Conservation (phyloP, 2,113 vertebrate species). For the Trematocara nigrifrons region DNA sequence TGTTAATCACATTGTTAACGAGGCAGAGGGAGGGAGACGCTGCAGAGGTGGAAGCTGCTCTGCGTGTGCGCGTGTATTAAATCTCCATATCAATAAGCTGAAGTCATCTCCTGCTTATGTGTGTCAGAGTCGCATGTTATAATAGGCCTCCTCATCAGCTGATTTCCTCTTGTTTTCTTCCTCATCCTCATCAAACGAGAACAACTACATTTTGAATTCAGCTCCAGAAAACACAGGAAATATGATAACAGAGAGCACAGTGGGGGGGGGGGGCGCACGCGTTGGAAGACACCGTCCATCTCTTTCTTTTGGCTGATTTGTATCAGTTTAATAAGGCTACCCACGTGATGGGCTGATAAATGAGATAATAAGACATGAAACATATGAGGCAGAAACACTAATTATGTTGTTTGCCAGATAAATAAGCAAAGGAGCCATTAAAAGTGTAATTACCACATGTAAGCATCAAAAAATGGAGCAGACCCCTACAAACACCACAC, state of each 20-base stretch:
- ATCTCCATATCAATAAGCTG: conserved; percentile 14
- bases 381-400: not conserved
- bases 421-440: not conserved
- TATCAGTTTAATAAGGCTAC: not conserved
- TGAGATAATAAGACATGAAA: not conserved
- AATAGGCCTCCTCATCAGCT: not conserved
- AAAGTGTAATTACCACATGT: not conserved
- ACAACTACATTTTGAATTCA: not conserved
- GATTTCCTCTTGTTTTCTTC: conserved; percentile 11
- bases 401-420: not conserved
- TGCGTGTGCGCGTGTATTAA: not conserved
- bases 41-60: not conserved
- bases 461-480: not conserved
- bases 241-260: not conserved
- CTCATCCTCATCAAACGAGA: not conserved
- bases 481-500: not conserved
- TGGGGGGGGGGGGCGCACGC: too few species aligned
- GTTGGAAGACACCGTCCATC: not conserved
- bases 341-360: not conserved
- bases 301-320: not conserved
- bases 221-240: not conserved
- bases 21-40: not conserved
- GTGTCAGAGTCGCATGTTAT: not conserved
- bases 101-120: not conserved
- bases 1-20: conserved; percentile 58